phyloP scores from a whole-genome alignment of 2,888 invertebrate genomes.

The Archips crataeganus region DNA sequence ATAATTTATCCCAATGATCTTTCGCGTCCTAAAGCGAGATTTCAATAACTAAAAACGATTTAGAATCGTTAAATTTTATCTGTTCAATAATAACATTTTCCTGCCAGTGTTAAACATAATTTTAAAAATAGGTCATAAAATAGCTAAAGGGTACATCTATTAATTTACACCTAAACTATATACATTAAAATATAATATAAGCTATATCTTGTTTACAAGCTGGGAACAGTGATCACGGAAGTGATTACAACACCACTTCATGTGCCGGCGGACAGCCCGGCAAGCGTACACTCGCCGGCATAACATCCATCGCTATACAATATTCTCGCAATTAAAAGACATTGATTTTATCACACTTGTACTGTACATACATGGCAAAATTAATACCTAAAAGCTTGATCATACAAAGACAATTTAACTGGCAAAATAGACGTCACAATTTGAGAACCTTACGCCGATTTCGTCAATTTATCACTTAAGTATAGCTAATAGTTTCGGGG shows the following conservation, averaged over 20 bases:
- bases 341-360: slow-evolving; percentile 74
- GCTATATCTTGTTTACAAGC: slow-evolving; percentile 67
- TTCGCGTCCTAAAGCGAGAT: slow-evolving; percentile 63
- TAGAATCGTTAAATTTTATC: slow-evolving; percentile 69
- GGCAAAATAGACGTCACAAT: slow-evolving; percentile 33
- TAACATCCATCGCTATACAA: slow-evolving; percentile 53
- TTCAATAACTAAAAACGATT: slow-evolving; percentile 68
- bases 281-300: slow-evolving; percentile 59
- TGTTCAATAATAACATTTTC: slow-evolving; percentile 59
- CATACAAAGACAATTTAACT: slow-evolving; percentile 41
- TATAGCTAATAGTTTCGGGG: slow-evolving; percentile 44
- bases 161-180: slow-evolving; percentile 59
- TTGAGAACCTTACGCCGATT: slow-evolving; percentile 20
- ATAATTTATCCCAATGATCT: slow-evolving; percentile 67
- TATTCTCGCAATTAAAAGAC: slow-evolving; percentile 47
- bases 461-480: slow-evolving; percentile 41
- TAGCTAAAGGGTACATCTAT: slow-evolving; percentile 61
- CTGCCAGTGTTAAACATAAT: slow-evolving; percentile 66
- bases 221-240: slow-evolving; percentile 62
- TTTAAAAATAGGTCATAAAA: slow-evolving; percentile 63
- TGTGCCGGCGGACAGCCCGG: slow-evolving; percentile 55
- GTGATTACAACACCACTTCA: slow-evolving; percentile 82
- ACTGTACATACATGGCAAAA: slow-evolving; percentile 79
- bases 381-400: slow-evolving; percentile 56
- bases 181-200: slow-evolving; percentile 68